phyloP scores from a whole-genome alignment of 2,888 invertebrate species.

The Sceliomorpha sp. region DNA sequence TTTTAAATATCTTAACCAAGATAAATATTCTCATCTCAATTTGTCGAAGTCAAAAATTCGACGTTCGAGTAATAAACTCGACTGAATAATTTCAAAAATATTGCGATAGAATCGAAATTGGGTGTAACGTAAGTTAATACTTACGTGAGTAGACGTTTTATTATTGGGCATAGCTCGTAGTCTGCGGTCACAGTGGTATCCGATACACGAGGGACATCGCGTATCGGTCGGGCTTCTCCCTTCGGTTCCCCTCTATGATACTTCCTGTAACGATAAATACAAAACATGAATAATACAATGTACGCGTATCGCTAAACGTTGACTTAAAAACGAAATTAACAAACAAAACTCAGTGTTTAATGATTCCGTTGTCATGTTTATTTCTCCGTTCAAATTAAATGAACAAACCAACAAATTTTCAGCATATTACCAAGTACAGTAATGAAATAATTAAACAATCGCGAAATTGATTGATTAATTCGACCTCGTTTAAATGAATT shows the following conservation, averaged over 20 bases:
- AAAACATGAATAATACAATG: conserved; percentile 36
- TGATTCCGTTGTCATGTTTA: too few relatives aligned
- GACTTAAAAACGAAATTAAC: conserved; percentile 15
- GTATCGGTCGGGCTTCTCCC: conserved; percentile 58
- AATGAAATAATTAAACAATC: too few relatives aligned
- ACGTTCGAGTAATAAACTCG: conserved; percentile 10
- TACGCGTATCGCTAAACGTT: conserved; percentile 26
- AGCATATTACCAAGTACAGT: too few relatives aligned
- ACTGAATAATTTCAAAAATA: conserved; percentile 26
- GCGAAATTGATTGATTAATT: too few relatives aligned
- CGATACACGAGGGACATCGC: conserved; percentile 55
- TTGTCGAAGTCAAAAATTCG: too few relatives aligned
- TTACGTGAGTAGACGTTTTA: conserved; percentile 52
- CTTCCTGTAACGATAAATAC: conserved; percentile 58
- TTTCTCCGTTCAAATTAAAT: too few relatives aligned
- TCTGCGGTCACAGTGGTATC: conserved; percentile 57
- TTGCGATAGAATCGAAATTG: conserved; percentile 25
- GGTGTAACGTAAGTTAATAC: conserved; percentile 46
- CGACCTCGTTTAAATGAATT: too few relatives aligned
- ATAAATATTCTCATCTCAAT: not conserved
- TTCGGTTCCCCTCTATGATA: conserved; percentile 45
- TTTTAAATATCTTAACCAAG: not conserved
- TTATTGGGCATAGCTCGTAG: conserved; percentile 45
- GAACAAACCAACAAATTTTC: too few relatives aligned
- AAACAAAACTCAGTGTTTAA: not conserved